These are phyloP conservation scores for Seriola dumerili DNA, from an alignment of 2,113 vertebrate species.

Conservation along the genomic window DNA sequence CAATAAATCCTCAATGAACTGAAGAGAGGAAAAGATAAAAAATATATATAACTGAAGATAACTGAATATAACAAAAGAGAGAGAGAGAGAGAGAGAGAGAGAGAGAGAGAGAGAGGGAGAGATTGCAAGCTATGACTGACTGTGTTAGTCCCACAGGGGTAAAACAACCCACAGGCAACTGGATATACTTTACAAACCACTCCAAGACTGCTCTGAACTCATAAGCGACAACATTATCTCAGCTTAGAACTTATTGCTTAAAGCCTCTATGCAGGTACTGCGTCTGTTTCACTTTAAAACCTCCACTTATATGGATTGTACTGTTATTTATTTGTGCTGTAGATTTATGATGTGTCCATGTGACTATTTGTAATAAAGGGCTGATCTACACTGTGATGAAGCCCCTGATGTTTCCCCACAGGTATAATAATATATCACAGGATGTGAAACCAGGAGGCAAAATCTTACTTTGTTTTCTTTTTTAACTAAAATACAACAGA, in stretches of 20 bases:
- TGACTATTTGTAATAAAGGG: neutral
- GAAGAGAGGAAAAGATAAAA: neutral
- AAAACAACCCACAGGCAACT: neutral
- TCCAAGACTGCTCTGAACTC: neutral
- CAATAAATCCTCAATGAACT: constrained; percentile 11
- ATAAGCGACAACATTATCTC: neutral
- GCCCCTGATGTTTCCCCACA: neutral
- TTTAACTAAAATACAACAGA: neutral
- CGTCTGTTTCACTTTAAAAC: neutral
- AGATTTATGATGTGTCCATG: neutral
- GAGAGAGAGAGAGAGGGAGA: neutral
- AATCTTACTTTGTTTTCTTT: neutral
- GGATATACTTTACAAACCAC: neutral
- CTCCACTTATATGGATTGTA: neutral
- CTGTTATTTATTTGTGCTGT: neutral
- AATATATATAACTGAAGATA: too few relatives aligned
- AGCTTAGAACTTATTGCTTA: neutral
- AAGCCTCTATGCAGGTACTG: neutral
- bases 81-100: neutral
- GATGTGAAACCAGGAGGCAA: too few relatives aligned
- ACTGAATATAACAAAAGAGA: neutral
- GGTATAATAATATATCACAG: neutral
- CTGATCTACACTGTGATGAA: neutral
- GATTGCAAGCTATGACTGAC: neutral
- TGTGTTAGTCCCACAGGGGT: neutral